Evolutionary conservation across 2,113 vertebrate genomes (phyloP).

Genomic region (Xenopus tropicalis): UCB_Xtro_10.0 CM004443.2:27144001-27144500

Average conservation of each 20-base stretch:
- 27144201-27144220: constrained; percentile 71
- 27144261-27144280: constrained; percentile 77
- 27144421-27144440: constrained; percentile 91
- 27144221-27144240: constrained; percentile 73
- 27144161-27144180: constrained; percentile 85
- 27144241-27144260: constrained; percentile 83
- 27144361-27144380: constrained; percentile 94
- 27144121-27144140: constrained; percentile 56
- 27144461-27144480: constrained; percentile 89
- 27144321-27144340: constrained; percentile 90
- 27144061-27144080: background rate
- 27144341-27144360: constrained; percentile 91
- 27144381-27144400: constrained; percentile 92
- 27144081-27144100: background rate
- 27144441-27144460: constrained; percentile 87
- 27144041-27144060: background rate
- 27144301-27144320: constrained; percentile 93
- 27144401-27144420: constrained; percentile 87
- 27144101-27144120: constrained; percentile 1
- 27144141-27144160: constrained; percentile 75
- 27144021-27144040: background rate
- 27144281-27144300: constrained; percentile 89
- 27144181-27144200: constrained; percentile 75
- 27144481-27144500: constrained; percentile 76
- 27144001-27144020: background rate